Conservation (phyloP, 2,797 vertebrate genomes). For the Megaceryle alcyon region DNA sequence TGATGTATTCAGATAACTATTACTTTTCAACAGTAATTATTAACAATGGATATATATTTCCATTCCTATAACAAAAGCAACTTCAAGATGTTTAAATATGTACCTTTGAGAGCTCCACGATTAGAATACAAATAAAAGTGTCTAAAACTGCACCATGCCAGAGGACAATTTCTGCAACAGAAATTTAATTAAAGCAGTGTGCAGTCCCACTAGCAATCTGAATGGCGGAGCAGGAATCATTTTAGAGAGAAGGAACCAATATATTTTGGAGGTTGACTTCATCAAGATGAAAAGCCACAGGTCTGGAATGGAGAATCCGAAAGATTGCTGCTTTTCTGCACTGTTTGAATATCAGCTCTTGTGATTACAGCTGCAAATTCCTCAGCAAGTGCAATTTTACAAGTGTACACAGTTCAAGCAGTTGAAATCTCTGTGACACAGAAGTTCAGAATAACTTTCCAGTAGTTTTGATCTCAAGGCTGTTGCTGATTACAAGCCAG, state of each 20-base stretch:
- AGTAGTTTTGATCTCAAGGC: slow-evolving; percentile 65
- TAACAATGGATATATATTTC: slow-evolving; percentile 81
- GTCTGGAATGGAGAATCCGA: slow-evolving; percentile 24
- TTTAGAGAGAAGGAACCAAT: slow-evolving; percentile 51
- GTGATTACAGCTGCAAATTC: slow-evolving; percentile 56
- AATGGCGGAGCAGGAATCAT: slow-evolving; percentile 31
- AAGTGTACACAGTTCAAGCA: slow-evolving; percentile 67
- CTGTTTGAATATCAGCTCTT: slow-evolving; percentile 16
- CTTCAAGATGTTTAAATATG: slow-evolving; percentile 76
- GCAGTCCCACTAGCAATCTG: slow-evolving; percentile 64
- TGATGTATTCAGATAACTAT: slow-evolving; percentile 76
- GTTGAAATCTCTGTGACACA: slow-evolving; percentile 56
- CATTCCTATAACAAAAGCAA: slow-evolving; percentile 81
- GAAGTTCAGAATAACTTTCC: slow-evolving; percentile 68
- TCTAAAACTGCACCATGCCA: slow-evolving; percentile 73
- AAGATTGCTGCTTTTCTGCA: slow-evolving; percentile 55
- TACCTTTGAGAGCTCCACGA: slow-evolving; percentile 72
- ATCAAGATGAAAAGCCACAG: slow-evolving; percentile 53
- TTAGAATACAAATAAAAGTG: slow-evolving; percentile 74
- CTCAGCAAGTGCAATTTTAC: slow-evolving; percentile 65
- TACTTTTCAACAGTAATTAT: slow-evolving; percentile 80
- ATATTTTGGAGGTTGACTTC: slow-evolving; percentile 52
- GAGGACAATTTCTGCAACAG: slow-evolving; percentile 69
- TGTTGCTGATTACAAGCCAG: slow-evolving; percentile 53
- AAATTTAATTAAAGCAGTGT: slow-evolving; percentile 68